phyloP scores from a whole-genome alignment of 2,888 invertebrate genomes.

The Villa cingulata region DNA sequence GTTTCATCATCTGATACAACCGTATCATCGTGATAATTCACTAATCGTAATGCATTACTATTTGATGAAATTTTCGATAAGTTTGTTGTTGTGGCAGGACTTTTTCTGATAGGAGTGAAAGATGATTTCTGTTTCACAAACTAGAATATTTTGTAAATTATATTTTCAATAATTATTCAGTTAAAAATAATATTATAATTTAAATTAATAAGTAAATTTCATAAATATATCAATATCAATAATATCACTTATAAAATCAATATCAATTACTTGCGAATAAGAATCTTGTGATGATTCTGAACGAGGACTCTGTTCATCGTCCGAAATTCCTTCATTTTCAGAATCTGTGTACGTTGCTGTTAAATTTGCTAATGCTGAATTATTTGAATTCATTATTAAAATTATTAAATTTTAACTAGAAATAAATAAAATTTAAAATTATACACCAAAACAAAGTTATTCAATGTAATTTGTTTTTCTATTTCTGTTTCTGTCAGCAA shows the following conservation, averaged over 20 bases:
- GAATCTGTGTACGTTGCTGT: slow-evolving; percentile 87
- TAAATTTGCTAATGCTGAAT: slow-evolving; percentile 60
- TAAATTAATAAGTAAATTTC: too few relatives aligned
- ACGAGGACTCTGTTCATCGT: slow-evolving; percentile 29
- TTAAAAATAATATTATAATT: neutral
- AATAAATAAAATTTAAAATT: too few relatives aligned
- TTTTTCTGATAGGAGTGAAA: slow-evolving; percentile 27
- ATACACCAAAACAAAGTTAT: too few relatives aligned
- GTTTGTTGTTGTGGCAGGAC: slow-evolving; percentile 16
- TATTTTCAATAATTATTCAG: neutral
- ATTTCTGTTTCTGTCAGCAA: too few relatives aligned
- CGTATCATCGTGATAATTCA: slow-evolving; percentile 60
- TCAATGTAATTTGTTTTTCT: too few relatives aligned
- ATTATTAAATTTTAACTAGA: too few relatives aligned
- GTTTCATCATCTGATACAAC: slow-evolving; percentile 60
- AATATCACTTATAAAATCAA: too few relatives aligned
- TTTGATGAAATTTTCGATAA: slow-evolving; percentile 11
- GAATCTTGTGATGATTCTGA: slow-evolving; percentile 33
- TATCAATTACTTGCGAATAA: slow-evolving; percentile 21
- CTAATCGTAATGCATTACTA: slow-evolving; percentile 37
- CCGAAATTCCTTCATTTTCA: slow-evolving; percentile 61
- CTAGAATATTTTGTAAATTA: neutral
- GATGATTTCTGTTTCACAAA: slow-evolving; percentile 19
- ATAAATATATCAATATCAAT: too few relatives aligned
- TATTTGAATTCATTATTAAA: slow-evolving; percentile 18